A percentile compares a stretch with the other conserved stretches of the same genome.
These are phyloP conservation scores for Diachasmimorpha longicaudata DNA, from an alignment of 1,140 invertebrate species.

Conservation along the genomic window DNA sequence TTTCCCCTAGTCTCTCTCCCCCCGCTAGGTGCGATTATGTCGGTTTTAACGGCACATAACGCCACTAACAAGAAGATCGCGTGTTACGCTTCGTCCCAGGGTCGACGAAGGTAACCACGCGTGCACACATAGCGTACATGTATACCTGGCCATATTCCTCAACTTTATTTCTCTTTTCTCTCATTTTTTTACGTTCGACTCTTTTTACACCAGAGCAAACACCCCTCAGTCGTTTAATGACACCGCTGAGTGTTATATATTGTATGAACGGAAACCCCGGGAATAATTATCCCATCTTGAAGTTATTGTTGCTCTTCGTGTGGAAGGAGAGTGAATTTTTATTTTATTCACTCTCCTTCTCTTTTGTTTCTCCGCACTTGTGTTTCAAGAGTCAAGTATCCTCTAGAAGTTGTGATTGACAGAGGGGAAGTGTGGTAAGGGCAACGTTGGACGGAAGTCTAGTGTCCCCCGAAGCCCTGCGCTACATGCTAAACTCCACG, in stretches of 20 bases:
- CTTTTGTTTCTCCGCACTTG: neutral
- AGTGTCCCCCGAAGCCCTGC: neutral
- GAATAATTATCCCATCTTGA: neutral
- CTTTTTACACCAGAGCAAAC: neutral
- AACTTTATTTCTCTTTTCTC: neutral
- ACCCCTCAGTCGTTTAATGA: constrained; percentile 5
- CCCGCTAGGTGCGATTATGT: constrained; percentile 33
- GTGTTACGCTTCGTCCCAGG: constrained; percentile 39
- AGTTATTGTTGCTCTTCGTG: neutral
- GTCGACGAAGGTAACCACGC: constrained; percentile 30
- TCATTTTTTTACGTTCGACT: neutral
- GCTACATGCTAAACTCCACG: neutral
- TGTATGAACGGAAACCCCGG: neutral
- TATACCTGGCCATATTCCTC: neutral
- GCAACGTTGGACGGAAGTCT: constrained; percentile 12
- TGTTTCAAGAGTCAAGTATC: neutral
- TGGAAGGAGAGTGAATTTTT: neutral
- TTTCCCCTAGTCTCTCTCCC: neutral
- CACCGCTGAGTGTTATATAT: neutral
- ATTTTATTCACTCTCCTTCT: neutral
- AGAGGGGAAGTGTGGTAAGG: constrained; percentile 16
- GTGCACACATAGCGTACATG: neutral
- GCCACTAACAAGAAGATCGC: constrained; percentile 51
- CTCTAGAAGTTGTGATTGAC: neutral
- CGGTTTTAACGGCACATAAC: constrained; percentile 49